phyloP scores from a whole-genome alignment of 2,113 vertebrate genomes.

The Gymnorhina tibicen region DNA sequence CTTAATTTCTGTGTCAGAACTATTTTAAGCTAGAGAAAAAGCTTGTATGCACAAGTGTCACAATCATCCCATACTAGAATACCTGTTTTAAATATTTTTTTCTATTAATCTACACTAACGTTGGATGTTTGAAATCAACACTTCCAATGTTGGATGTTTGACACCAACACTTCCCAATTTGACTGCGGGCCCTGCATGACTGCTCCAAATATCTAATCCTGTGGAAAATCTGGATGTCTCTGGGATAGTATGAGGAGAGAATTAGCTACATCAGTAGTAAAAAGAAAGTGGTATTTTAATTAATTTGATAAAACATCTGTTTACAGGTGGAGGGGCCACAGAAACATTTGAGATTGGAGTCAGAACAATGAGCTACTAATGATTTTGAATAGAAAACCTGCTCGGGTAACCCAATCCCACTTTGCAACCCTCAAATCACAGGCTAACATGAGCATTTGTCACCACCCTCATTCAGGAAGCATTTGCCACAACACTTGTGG shows the following conservation, averaged over 20 bases:
- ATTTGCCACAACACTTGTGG: not conserved
- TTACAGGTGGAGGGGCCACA: not conserved
- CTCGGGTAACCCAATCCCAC: not conserved
- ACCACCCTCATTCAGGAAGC: constrained; percentile 17
- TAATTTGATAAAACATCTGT: not conserved
- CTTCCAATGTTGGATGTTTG: not conserved
- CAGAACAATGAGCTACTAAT: not conserved
- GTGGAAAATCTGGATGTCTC: not conserved
- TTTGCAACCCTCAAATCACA: not conserved
- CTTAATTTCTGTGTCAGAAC: not conserved
- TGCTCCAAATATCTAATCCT: too few relatives aligned
- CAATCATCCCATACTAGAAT: not conserved
- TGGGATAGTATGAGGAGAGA: not conserved
- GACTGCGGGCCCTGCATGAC: not conserved
- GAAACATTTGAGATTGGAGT: not conserved
- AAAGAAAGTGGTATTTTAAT: not conserved
- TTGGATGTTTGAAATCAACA: accelerated
- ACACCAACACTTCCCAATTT: not conserved
- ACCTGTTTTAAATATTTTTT: not conserved
- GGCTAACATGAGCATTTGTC: not conserved
- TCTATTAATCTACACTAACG: accelerated
- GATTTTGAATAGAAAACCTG: not conserved
- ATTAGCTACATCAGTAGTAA: not conserved
- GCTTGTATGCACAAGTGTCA: not conserved
- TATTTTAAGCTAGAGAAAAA: not conserved